These are phyloP conservation scores for Aleiodes testaceus DNA, from an alignment of 2,888 invertebrate genomes.

Conservation along the genomic window DNA sequence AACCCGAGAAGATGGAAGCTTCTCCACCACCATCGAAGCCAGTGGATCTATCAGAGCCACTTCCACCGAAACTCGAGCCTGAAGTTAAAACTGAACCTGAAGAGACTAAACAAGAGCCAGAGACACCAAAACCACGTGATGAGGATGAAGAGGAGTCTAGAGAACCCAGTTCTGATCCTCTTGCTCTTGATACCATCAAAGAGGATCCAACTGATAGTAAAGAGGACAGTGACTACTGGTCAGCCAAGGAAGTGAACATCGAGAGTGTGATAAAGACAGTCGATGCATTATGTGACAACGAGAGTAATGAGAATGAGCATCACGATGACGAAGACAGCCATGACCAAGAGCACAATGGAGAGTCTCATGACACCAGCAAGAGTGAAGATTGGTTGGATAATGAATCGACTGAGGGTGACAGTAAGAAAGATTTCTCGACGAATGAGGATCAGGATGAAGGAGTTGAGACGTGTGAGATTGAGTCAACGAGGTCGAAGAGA, in stretches of 20 bases:
- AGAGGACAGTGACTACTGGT: slow-evolving; percentile 86
- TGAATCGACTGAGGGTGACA: slow-evolving; percentile 53
- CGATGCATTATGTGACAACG: slow-evolving; percentile 78
- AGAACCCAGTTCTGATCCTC: slow-evolving; percentile 63
- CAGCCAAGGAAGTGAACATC: slow-evolving; percentile 85
- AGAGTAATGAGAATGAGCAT: slow-evolving; percentile 66
- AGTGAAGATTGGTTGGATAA: slow-evolving; percentile 66
- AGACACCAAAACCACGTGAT: slow-evolving; percentile 52
- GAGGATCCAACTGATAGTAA: slow-evolving; percentile 75
- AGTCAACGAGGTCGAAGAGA: slow-evolving; percentile 68
- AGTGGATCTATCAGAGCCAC: slow-evolving; percentile 48
- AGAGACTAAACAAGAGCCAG: slow-evolving; percentile 57
- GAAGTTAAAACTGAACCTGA: slow-evolving; percentile 55
- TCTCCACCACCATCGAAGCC: slow-evolving; percentile 30
- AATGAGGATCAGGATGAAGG: slow-evolving; percentile 69
- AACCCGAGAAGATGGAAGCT: slow-evolving; percentile 43
- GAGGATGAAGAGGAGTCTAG: slow-evolving; percentile 61
- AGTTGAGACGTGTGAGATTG: slow-evolving; percentile 67
- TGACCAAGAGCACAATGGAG: slow-evolving; percentile 57
- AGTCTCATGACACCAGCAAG: slow-evolving; percentile 60
- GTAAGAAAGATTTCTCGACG: slow-evolving; percentile 62
- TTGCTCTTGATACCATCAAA: slow-evolving; percentile 66
- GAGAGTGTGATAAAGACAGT: slow-evolving; percentile 88
- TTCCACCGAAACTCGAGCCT: slow-evolving; percentile 55
- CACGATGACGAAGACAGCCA: slow-evolving; percentile 72